Conservation (phyloP, 1,140 invertebrate species). For the Cheumatopsyche charites region DNA sequence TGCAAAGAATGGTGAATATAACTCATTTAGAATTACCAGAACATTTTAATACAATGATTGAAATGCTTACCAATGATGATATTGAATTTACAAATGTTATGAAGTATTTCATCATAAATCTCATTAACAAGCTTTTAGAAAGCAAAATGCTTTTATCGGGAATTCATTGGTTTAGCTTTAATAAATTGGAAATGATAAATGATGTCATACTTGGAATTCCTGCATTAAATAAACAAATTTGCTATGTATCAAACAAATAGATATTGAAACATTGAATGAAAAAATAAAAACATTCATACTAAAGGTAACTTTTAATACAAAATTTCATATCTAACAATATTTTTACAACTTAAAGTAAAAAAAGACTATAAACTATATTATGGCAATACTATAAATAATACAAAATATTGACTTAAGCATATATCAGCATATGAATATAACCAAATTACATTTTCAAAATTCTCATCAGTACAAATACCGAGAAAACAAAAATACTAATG, state of each 20-base stretch:
- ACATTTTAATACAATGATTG: not conserved
- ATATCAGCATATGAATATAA: not conserved
- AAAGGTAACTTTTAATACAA: slow-evolving; percentile 17
- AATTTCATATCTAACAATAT: slow-evolving; percentile 5
- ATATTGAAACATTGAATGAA: too few species aligned
- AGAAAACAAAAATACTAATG: too few species aligned
- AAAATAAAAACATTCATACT: not conserved
- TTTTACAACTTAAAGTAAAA: slow-evolving; percentile 13
- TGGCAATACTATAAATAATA: slow-evolving; percentile 10
- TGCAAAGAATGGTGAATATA: not conserved
- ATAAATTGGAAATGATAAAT: not conserved
- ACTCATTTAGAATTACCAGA: slow-evolving; percentile 1
- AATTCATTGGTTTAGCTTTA: slow-evolving; percentile 31
- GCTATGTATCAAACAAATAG: too few species aligned
- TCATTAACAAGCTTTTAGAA: not conserved
- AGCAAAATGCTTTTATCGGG: not conserved
- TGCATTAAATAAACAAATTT: not conserved
- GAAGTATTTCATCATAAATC: not conserved
- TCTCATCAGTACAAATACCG: too few species aligned
- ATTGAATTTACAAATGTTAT: not conserved
- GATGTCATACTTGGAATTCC: not conserved
- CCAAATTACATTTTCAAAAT: too few species aligned
- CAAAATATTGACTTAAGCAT: slow-evolving; percentile 12
- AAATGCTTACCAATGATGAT: not conserved
- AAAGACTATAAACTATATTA: not conserved